These are phyloP conservation scores for Bedellia somnulentella DNA, from an alignment of 2,888 invertebrate genomes.

Conservation along the genomic window DNA sequence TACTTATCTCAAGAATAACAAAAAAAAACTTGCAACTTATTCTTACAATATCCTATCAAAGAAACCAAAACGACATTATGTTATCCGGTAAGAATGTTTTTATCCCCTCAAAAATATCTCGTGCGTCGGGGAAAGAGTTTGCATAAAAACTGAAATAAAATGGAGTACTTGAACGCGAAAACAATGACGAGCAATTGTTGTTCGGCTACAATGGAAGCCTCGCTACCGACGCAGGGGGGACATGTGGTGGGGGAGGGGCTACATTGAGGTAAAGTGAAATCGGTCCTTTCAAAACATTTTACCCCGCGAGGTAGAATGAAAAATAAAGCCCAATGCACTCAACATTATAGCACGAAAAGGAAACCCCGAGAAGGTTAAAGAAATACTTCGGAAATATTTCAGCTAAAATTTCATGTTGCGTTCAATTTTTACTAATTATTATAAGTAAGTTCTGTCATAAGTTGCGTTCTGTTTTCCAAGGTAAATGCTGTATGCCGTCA, in stretches of 20 bases:
- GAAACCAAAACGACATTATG: too few species aligned
- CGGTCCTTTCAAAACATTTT: constrained; percentile 59
- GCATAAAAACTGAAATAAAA: too few species aligned
- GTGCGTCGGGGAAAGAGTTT: too few species aligned
- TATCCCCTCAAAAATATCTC: too few species aligned
- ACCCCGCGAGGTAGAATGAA: constrained; percentile 30
- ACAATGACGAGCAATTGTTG: constrained; percentile 56
- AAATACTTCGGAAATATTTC: background rate
- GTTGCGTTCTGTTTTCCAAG: background rate
- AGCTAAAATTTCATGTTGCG: background rate
- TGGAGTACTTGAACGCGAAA: constrained; percentile 37
- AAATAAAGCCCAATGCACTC: constrained; percentile 41
- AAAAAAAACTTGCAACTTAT: too few species aligned
- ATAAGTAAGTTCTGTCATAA: background rate
- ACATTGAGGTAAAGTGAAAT: constrained; percentile 44
- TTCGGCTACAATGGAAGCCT: constrained; percentile 41
- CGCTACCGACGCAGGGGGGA: constrained; percentile 7
- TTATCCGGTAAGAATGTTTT: too few species aligned
- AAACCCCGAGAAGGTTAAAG: background rate
- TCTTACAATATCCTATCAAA: too few species aligned
- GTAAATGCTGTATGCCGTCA: background rate
- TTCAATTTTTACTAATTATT: background rate
- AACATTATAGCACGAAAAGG: constrained; percentile 13
- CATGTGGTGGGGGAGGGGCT: constrained; percentile 8
- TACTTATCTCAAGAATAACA: too few species aligned